These are phyloP conservation scores for Gandaritis pyraliata DNA, from an alignment of 2,888 invertebrate genomes.

Conservation along the genomic window DNA sequence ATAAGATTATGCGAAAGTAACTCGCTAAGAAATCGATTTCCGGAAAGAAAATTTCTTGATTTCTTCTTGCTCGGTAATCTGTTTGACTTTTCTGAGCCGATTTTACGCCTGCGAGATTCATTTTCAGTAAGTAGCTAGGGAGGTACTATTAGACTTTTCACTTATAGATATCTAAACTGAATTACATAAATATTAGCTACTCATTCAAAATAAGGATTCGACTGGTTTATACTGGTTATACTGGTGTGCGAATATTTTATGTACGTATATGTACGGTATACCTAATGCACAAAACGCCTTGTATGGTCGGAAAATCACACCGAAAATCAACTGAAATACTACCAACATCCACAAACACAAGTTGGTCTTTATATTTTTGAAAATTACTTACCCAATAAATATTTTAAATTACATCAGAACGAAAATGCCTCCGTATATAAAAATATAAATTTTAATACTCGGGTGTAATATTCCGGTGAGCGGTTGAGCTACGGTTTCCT, in stretches of 20 bases:
- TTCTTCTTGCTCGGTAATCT: slow-evolving; percentile 13
- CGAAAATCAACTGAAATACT: no score
- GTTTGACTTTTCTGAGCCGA: slow-evolving; percentile 12
- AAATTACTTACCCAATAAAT: slow-evolving; percentile 1
- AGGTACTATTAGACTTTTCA: not conserved
- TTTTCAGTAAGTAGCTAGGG: not conserved
- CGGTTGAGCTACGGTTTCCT: slow-evolving; percentile 14
- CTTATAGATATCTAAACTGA: not conserved
- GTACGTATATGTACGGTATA: no score
- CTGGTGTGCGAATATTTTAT: no score
- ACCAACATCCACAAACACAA: no score
- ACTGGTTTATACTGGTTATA: no score
- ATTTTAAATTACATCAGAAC: slow-evolving; percentile 11
- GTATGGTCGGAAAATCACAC: no score
- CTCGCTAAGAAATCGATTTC: slow-evolving; percentile 12
- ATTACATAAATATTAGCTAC: not conserved
- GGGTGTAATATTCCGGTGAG: slow-evolving; percentile 24
- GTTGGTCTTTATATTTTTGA: not conserved
- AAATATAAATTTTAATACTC: slow-evolving; percentile 25
- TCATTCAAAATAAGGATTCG: no score
- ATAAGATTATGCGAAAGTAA: slow-evolving; percentile 7
- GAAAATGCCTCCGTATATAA: slow-evolving; percentile 12
- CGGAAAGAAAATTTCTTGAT: slow-evolving; percentile 3
- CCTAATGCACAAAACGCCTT: no score
- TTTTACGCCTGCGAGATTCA: slow-evolving; percentile 6